A percentile compares a stretch with the other conserved stretches of the same genome.
These are phyloP conservation scores for Moxostoma hubbsi DNA, from an alignment of 2,797 vertebrate species.

Conservation along the genomic window DNA sequence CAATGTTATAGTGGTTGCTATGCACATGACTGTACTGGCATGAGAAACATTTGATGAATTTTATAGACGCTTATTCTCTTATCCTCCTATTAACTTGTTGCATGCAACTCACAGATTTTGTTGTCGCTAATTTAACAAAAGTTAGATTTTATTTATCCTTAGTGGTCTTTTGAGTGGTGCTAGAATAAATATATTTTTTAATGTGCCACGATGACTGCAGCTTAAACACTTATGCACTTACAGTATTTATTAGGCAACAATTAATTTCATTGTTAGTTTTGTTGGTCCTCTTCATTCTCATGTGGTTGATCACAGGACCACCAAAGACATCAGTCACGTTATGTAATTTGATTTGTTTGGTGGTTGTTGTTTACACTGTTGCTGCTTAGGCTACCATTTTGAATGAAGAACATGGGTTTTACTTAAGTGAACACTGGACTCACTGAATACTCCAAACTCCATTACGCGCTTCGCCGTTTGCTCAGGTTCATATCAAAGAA, in stretches of 20 bases:
- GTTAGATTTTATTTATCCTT: background rate
- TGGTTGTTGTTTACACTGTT: background rate
- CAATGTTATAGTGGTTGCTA: no score
- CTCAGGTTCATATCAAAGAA: slow-evolving; percentile 24
- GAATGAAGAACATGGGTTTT: background rate
- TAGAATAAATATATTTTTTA: background rate
- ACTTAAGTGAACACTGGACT: background rate
- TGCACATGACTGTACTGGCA: background rate
- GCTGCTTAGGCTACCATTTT: background rate
- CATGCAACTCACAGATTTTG: slow-evolving; percentile 7
- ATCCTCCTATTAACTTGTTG: background rate
- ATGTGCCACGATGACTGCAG: background rate
- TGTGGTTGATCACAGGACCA: background rate
- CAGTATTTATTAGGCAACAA: background rate
- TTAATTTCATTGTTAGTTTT: background rate
- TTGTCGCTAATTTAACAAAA: slow-evolving; percentile 1
- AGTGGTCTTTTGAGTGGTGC: background rate
- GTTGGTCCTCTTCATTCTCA: background rate
- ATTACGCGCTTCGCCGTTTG: background rate
- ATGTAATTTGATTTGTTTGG: background rate
- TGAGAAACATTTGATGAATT: background rate
- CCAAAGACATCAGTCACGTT: background rate
- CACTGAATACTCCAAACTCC: background rate
- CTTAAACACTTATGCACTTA: no score
- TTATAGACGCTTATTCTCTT: background rate